Evolutionary conservation across 2,888 invertebrate genomes (phyloP).

Genomic region (Amphimallon solstitiale): DNA sequence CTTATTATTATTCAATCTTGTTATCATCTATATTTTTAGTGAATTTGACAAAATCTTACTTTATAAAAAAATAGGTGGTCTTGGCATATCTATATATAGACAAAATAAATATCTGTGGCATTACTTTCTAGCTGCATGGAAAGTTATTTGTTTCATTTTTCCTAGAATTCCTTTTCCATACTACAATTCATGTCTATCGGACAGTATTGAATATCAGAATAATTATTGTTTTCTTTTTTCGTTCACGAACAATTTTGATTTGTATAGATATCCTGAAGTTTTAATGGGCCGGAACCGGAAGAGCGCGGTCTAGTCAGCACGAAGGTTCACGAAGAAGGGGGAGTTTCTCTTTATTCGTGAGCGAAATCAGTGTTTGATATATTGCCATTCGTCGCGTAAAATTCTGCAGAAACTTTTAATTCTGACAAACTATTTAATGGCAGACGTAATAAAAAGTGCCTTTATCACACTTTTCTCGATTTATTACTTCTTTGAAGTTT

Average conservation of each 20-base stretch:
- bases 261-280: slow-evolving; percentile 48
- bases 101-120: too few species aligned
- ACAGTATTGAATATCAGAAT: slow-evolving; percentile 30
- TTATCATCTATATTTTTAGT: too few species aligned
- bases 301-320: slow-evolving; percentile 40
- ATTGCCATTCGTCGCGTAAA: slow-evolving; percentile 42
- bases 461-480: slow-evolving; percentile 16
- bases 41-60: too few species aligned
- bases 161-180: not conserved
- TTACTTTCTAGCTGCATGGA: too few species aligned
- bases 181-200: slow-evolving; percentile 17
- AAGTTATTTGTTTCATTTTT: too few species aligned
- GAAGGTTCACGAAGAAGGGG: slow-evolving; percentile 24
- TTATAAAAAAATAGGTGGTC: too few species aligned
- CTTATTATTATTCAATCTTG: too few species aligned
- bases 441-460: slow-evolving; percentile 44
- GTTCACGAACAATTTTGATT: slow-evolving; percentile 43
- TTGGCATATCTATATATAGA: too few species aligned
- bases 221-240: slow-evolving; percentile 41
- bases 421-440: slow-evolving; percentile 50
- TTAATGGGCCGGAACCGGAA: slow-evolving; percentile 53
- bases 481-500: not conserved
- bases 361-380: slow-evolving; percentile 42
- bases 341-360: slow-evolving; percentile 38
- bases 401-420: slow-evolving; percentile 47